Base-by-base conservation (phyloP, 1,140 invertebrate genomes). In the Leptonema lineaticorne region DNA sequence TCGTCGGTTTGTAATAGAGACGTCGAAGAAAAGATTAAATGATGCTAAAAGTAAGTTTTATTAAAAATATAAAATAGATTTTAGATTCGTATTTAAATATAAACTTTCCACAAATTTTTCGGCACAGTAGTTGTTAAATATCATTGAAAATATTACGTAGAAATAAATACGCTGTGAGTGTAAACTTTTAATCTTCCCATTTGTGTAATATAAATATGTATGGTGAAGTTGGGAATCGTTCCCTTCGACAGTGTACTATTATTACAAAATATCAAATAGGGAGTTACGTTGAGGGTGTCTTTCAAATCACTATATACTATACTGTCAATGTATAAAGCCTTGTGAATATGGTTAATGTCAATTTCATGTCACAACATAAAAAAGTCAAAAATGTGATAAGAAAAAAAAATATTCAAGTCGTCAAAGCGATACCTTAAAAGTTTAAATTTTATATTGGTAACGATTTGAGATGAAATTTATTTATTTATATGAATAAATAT, bases 301-400 rank as follows among this genome's bases (percentile, higher is more conserved):
- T n/a, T n/a, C 37, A 41, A 41, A 16, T 11, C 37, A 9, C 37
- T 41, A 41, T 41, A 41, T 41, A 16, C 11, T 41, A 16, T 16
- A 16, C 11, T 41, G 37, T 41, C 37, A 41, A 41, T 41, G 37
- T 41, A 16, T 14, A 53, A 66, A 66, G 24, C 63, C 53, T 57
- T 66, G 46, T 64, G 45, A n/a, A n/a, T 64, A 46, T 46, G 22
- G 56, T 28, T 66, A 66, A 66, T 66, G 63, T 66, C 63, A 57
- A 46, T 57, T 66, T 56, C 63, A 57, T 28, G 63, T 57, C 50
- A 56, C 28, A 27, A 46, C 59, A 45, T 22, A 22, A 33, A 22
- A 20, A 33, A 63, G 59, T 63, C 45, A 29, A 26, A 11, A 26
- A 63, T 46, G 46, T 27, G 63, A 50, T 53, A 48, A 50, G 41